These are phyloP conservation scores for Cerastis rubricosa DNA, from an alignment of 2,888 invertebrate genomes.

Conservation along the genomic window DNA sequence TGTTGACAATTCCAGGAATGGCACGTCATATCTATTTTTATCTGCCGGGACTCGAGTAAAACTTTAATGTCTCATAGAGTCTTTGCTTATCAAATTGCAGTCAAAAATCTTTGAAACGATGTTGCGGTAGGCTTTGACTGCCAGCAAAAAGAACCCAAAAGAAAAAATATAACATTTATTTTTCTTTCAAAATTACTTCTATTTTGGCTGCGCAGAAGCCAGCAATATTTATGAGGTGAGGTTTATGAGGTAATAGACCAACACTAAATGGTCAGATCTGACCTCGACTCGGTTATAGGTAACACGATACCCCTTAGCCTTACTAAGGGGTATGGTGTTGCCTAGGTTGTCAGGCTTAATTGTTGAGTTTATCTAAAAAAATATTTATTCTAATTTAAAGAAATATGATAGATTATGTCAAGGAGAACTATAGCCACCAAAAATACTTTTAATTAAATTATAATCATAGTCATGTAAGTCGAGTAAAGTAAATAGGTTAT, in stretches of 20 bases:
- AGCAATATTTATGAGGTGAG: background rate
- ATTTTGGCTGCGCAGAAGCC: background rate
- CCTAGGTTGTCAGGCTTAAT: background rate
- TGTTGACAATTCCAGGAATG: conserved; percentile 59
- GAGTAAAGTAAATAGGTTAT: background rate
- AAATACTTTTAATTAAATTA: background rate
- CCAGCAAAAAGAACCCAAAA: background rate
- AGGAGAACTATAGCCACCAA: background rate
- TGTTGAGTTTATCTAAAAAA: no score
- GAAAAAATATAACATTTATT: background rate
- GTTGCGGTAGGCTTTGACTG: background rate
- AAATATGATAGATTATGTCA: background rate
- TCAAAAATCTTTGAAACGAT: background rate
- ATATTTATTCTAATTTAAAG: no score
- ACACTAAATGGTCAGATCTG: background rate
- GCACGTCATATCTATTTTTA: conserved; percentile 69
- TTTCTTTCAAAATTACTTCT: background rate
- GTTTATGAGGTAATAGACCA: no score
- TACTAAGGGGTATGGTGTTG: no score
- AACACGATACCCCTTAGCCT: background rate
- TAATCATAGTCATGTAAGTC: background rate
- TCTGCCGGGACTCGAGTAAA: conserved; percentile 4
- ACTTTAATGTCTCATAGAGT: conserved; percentile 6
- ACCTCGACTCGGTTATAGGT: background rate
- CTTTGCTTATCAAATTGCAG: background rate